phyloP scores from a whole-genome alignment of 2,797 vertebrate genomes.

The Phoebastria nigripes region DNA sequence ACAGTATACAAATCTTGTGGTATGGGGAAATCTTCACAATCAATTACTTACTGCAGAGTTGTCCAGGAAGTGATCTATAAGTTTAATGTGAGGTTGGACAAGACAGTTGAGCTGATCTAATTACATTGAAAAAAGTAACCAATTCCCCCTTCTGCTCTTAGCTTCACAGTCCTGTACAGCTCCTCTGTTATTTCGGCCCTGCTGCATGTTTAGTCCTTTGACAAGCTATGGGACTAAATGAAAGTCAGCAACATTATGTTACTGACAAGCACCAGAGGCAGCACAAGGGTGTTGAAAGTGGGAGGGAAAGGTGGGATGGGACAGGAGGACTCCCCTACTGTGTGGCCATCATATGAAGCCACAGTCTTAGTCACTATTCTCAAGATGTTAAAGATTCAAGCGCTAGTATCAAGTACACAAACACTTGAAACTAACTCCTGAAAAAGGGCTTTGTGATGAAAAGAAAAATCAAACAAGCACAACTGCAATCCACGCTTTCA shows the following conservation, averaged over 20 bases:
- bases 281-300: background rate
- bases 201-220: background rate
- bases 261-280: background rate
- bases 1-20: background rate
- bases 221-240: background rate
- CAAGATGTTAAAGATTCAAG: background rate
- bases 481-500: rapidly evolving
- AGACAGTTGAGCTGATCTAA: background rate
- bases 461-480: background rate
- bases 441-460: background rate
- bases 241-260: background rate
- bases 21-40: background rate
- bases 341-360: background rate
- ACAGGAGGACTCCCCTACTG: background rate
- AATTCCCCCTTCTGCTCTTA: background rate
- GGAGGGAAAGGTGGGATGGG: background rate
- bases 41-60: background rate
- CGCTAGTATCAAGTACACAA: background rate
- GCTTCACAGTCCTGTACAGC: background rate
- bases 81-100: background rate
- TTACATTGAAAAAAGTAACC: background rate
- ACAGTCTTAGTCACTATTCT: background rate
- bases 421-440: background rate
- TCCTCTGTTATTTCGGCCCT: background rate
- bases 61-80: background rate